A percentile compares a stretch with the other conserved stretches of the same genome.
Evolutionary conservation across 2,888 invertebrate genomes (phyloP).

Genomic region (Dicranocentrus wangi): DNA sequence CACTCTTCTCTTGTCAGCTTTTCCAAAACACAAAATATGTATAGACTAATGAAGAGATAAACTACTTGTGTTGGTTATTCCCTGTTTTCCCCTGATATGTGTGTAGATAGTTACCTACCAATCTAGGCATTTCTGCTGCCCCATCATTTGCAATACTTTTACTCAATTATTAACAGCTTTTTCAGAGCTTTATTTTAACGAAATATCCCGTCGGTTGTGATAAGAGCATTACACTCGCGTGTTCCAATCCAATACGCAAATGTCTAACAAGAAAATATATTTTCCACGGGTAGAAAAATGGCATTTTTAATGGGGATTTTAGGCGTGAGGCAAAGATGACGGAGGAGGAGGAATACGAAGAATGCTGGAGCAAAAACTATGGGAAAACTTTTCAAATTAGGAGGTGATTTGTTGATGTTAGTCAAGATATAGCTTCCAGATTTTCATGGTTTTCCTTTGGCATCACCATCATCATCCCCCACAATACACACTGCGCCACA

Average conservation of each 20-base stretch:
- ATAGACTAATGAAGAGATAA: neutral
- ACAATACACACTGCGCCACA: neutral
- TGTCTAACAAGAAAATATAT: neutral
- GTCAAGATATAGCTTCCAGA: constrained; percentile 37
- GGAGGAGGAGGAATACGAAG: constrained; percentile 10
- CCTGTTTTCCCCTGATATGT: neutral
- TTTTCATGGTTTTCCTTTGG: constrained; percentile 30
- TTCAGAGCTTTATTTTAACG: neutral
- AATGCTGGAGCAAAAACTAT: constrained; percentile 38
- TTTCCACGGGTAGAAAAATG: neutral
- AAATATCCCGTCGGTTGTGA: neutral
- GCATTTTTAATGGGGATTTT: constrained; percentile 36
- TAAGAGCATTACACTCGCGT: neutral
- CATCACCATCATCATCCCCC: constrained; percentile 3
- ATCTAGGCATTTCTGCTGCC: constrained; percentile 15
- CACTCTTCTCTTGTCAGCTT: neutral
- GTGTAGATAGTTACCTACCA: constrained; percentile 19
- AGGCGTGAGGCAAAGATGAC: constrained; percentile 28
- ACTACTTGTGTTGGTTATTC: neutral
- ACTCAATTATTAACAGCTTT: constrained; percentile 40
- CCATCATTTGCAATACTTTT: constrained; percentile 28
- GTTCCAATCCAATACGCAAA: too few species aligned
- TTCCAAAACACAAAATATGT: neutral
- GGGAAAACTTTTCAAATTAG: constrained; percentile 64
- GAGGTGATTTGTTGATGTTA: constrained; percentile 60